These are phyloP conservation scores for Papilio elwesi DNA, from an alignment of 2,888 invertebrate genomes.

Conservation along the genomic window DNA sequence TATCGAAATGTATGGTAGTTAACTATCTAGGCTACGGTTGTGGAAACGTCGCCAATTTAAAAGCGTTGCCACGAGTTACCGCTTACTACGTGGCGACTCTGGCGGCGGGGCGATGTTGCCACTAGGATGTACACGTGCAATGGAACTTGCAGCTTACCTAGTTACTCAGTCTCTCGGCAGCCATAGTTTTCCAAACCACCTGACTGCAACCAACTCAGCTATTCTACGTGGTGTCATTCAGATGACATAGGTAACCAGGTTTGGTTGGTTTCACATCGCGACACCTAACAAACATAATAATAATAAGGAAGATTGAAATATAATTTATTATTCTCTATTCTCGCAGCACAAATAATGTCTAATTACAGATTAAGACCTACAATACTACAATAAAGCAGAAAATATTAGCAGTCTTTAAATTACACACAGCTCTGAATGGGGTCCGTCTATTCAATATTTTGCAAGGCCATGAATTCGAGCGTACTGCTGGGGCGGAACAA, in stretches of 20 bases:
- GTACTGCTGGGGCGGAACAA: conserved; percentile 81
- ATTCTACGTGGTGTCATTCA: too few relatives aligned
- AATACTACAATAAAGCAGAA: conserved; percentile 48
- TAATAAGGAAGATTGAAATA: conserved; percentile 6
- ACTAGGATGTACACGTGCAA: background rate
- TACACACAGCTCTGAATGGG: conserved; percentile 60
- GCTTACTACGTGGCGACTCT: too few relatives aligned
- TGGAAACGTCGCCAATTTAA: too few relatives aligned
- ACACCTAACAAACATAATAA: background rate
- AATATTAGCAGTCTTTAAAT: conserved; percentile 65
- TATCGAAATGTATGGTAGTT: too few relatives aligned
- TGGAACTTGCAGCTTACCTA: too few relatives aligned
- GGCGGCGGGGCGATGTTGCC: background rate
- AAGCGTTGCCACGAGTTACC: too few relatives aligned
- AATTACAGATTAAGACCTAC: conserved; percentile 62
- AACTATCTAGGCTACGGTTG: too few relatives aligned
- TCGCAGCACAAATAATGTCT: conserved; percentile 53
- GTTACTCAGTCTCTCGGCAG: too few relatives aligned
- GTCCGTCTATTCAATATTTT: conserved; percentile 71
- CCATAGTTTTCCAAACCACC: background rate
- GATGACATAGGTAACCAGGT: too few relatives aligned
- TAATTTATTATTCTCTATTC: conserved; percentile 4
- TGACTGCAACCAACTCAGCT: too few relatives aligned
- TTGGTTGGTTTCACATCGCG: too few relatives aligned
- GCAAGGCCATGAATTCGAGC: conserved; percentile 80